phyloP scores from a whole-genome alignment of 1,140 invertebrate genomes.

The Heliconius nattereri region DNA sequence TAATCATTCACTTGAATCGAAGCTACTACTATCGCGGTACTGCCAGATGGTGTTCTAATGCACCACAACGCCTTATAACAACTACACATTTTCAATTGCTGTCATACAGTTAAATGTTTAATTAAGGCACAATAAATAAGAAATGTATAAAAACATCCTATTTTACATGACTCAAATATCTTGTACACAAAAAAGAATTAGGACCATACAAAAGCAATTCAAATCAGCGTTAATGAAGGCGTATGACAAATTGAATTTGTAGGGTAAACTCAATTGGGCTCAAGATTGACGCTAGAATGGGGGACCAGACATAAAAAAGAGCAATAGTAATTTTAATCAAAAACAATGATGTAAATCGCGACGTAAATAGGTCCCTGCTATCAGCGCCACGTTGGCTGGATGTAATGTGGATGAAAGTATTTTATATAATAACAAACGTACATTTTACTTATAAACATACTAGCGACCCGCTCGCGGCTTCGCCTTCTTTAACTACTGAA shows the following conservation, averaged over 20 bases:
- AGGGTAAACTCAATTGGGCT: constrained; percentile 28
- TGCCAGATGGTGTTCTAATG: too few relatives aligned
- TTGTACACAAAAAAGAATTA: background rate
- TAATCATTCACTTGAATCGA: too few relatives aligned
- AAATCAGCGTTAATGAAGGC: constrained; percentile 15
- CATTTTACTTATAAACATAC: too few relatives aligned
- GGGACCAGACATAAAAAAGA: constrained; percentile 46
- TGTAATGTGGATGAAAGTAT: background rate
- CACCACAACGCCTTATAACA: too few relatives aligned
- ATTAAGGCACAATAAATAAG: background rate
- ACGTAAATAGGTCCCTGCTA: constrained; percentile 68
- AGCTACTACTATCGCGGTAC: too few relatives aligned
- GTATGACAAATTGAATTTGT: constrained; percentile 29
- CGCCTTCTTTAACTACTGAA: too few relatives aligned
- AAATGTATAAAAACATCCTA: background rate
- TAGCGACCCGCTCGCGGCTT: too few relatives aligned
- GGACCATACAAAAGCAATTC: constrained; percentile 5
- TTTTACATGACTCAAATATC: background rate
- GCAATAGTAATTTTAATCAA: constrained; percentile 77
- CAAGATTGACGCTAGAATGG: constrained; percentile 32
- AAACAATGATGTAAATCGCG: constrained; percentile 70
- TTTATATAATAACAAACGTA: background rate
- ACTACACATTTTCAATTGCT: background rate
- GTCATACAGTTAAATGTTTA: too few relatives aligned
- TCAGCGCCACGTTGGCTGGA: constrained; percentile 17